A percentile compares a stretch with the other conserved stretches of the same genome.
Conservation (phyloP, 2,113 vertebrate species). For the Microtus pennsylvanicus region DNA sequence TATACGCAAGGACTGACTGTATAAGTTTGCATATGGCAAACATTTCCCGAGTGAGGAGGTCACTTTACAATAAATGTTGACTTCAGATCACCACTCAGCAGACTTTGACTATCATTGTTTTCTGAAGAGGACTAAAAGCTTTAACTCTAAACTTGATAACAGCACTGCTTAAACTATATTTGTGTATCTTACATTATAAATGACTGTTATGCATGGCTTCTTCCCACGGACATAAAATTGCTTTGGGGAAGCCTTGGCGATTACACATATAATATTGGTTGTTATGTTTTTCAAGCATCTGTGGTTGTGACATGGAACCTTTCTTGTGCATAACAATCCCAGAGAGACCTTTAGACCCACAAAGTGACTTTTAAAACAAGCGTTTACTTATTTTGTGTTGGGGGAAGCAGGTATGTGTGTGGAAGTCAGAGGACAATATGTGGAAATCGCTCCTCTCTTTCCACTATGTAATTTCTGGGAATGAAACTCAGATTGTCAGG, state of each 20-base stretch:
- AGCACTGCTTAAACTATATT: not conserved
- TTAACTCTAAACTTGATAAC: not conserved
- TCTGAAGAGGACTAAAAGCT: not conserved
- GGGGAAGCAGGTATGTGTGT: not conserved
- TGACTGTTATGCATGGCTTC: not conserved
- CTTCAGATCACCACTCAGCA: not conserved
- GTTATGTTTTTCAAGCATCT: not conserved
- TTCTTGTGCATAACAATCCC: not conserved
- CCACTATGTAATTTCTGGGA: not conserved
- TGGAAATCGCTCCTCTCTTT: not conserved
- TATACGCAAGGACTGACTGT: not conserved
- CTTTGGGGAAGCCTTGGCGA: not conserved
- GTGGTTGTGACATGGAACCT: not conserved
- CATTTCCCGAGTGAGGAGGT: not conserved
- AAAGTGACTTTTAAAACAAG: not conserved
- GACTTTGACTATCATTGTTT: not conserved
- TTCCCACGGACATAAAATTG: not conserved
- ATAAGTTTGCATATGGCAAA: not conserved
- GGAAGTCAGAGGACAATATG: not conserved
- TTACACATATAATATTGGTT: not conserved
- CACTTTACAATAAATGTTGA: not conserved
- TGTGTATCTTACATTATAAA: not conserved
- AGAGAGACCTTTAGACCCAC: not conserved
- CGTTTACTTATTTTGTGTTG: not conserved
- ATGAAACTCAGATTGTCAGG: not conserved